These are phyloP conservation scores for Pimephales promelas DNA, from an alignment of 2,113 vertebrate species.

Conservation along the genomic window DNA sequence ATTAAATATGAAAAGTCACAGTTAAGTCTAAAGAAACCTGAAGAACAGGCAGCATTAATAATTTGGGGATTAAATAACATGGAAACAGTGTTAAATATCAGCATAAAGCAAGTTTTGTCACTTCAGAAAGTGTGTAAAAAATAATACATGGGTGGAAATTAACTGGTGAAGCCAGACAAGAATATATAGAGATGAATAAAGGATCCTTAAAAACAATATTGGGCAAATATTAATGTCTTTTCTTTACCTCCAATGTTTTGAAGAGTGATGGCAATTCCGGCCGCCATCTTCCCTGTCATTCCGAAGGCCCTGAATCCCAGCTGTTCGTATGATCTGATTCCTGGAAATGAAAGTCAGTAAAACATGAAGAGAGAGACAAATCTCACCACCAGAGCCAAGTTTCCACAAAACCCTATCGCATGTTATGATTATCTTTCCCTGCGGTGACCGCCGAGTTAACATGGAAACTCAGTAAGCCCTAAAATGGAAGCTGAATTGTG, in stretches of 20 bases:
- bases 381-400: conserved; percentile 12
- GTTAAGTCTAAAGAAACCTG: neutral
- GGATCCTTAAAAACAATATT: neutral
- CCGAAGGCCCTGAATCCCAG: conserved; percentile 94
- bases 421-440: neutral
- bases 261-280: conserved; percentile 90
- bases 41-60: neutral
- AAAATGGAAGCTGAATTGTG: neutral
- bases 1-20: neutral
- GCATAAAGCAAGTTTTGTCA: neutral
- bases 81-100: neutral
- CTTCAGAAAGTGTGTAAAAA: neutral
- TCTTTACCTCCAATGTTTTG: conserved; percentile 95
- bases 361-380: conserved; percentile 50
- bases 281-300: conserved; percentile 91
- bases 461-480: neutral
- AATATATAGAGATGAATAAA: neutral
- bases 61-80: neutral
- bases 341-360: conserved; percentile 65
- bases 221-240: neutral
- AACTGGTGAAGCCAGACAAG: neutral
- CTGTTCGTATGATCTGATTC: conserved; percentile 95
- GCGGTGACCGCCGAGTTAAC: neutral
- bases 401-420: neutral
- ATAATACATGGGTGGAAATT: neutral